phyloP scores from a whole-genome alignment of 2,888 invertebrate species.

The Ypsolopha sequella region DNA sequence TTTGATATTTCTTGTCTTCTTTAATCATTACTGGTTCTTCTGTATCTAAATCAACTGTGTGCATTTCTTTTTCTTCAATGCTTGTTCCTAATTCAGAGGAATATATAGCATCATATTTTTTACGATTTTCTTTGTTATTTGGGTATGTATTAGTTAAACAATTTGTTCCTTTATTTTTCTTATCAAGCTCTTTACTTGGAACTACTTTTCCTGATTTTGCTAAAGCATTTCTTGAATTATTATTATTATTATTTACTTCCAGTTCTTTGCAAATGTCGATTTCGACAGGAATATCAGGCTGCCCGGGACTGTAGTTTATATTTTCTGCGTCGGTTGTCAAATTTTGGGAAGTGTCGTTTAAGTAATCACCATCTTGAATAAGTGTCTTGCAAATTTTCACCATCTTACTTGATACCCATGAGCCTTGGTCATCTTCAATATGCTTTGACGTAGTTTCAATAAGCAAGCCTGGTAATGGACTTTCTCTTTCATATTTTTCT shows the following conservation, averaged over 20 bases:
- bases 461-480: slow-evolving; percentile 43
- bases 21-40: slow-evolving; percentile 6
- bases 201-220: no score
- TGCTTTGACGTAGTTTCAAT: slow-evolving; percentile 30
- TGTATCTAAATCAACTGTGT: no score
- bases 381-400: slow-evolving; percentile 34
- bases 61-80: no score
- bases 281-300: background rate
- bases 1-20: background rate
- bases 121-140: no score
- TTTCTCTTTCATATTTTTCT: slow-evolving; percentile 16
- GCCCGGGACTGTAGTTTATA: slow-evolving; percentile 1
- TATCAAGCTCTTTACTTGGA: no score
- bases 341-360: slow-evolving; percentile 29
- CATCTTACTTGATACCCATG: slow-evolving; percentile 17
- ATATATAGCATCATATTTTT: no score
- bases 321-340: slow-evolving; percentile 29
- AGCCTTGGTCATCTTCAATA: slow-evolving; percentile 24
- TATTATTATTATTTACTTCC: background rate
- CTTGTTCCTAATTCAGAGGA: no score
- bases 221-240: no score
- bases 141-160: no score
- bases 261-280: background rate
- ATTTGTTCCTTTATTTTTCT: no score
- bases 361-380: slow-evolving; percentile 18